phyloP scores from a whole-genome alignment of 2,888 invertebrate species.

The Watsonalla cultraria region DNA sequence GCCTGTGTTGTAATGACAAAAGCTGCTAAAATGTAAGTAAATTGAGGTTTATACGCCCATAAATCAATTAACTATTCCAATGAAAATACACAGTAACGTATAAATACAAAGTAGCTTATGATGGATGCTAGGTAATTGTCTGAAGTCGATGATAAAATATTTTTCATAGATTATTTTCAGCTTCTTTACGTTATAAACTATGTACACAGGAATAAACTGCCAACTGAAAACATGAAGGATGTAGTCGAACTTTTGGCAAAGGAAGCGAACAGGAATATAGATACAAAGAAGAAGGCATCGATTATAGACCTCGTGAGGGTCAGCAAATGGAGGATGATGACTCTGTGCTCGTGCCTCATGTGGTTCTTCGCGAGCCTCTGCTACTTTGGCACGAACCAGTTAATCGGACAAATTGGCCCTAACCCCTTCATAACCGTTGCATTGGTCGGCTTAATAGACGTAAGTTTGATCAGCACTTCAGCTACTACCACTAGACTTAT shows the following conservation, averaged over 20 bases:
- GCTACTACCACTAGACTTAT: no score
- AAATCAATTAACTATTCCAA: no score
- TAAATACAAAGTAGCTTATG: no score
- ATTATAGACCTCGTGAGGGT: not conserved
- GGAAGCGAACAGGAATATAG: conserved; percentile 10
- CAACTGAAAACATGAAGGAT: conserved; percentile 50
- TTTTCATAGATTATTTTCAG: no score
- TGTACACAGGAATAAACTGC: conserved; percentile 54
- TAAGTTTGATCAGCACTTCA: not conserved
- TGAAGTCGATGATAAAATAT: no score
- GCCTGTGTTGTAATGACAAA: conserved; percentile 79
- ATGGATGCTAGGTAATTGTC: no score
- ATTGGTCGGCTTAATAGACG: not conserved
- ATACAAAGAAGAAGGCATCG: not conserved
- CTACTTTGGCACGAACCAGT: not conserved
- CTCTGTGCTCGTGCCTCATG: conserved; percentile 16
- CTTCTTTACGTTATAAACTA: not conserved
- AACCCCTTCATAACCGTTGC: not conserved
- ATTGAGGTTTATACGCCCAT: not conserved
- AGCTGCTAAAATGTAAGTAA: conserved; percentile 67
- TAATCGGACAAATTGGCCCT: not conserved
- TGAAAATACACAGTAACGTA: no score
- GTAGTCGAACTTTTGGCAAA: conserved; percentile 29
- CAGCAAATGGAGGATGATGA: not conserved
- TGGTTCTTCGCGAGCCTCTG: not conserved